Evolutionary conservation across 1,140 invertebrate species (phyloP), one percentile per base, ranked within the genome.

Genomic region (Steinernema feltiae): DNA sequence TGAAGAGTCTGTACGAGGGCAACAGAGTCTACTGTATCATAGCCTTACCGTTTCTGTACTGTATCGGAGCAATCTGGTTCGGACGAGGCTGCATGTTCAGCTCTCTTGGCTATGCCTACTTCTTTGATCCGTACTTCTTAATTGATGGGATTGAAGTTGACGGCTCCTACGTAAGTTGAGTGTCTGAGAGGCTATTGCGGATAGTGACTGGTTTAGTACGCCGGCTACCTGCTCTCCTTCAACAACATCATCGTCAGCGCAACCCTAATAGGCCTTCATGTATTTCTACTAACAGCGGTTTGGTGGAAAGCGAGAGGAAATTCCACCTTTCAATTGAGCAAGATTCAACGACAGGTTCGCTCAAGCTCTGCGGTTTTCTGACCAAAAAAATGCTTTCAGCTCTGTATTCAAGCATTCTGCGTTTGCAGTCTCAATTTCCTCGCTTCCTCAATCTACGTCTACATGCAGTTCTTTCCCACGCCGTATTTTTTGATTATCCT

Each of bases 341-440:
- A 63, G 24, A 21, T 63, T 27, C 53, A 63, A 21, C 53, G 53
- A 15, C 53, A 63, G 53, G 53, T 63, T 7, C 7, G 24, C 53
- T 46, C 41, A n/a, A 41, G 18, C 7, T 41, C 53, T 63, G 15
- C 12, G 7, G 41, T n/a, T 12, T 63, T n/a, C 53, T 27, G 53
- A 27, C 7, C 3, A 63, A 15, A 63, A 63, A 63, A 17, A 63
- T 15, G 53, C 24, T 63, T 63, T 27, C 32, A 75, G 74, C 69
- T 75, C 29, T 75, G 69, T 69, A 41, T 75, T 17, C 74, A 75
- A 75, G 69, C 69, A 29, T 75, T 69, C 48, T 70, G 35, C 18
- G 53, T 75, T 17, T 75, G 74, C 31, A 48, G 35, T 32, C 70
- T 75, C 30, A 75, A 75, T 18, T 70, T 70, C 21, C n/a, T 41